Percentiles rank a stretch among this genome's conserved stretches.
phyloP scores from a whole-genome alignment of 2,113 vertebrate genomes.

The Saguinus imperator region DNA sequence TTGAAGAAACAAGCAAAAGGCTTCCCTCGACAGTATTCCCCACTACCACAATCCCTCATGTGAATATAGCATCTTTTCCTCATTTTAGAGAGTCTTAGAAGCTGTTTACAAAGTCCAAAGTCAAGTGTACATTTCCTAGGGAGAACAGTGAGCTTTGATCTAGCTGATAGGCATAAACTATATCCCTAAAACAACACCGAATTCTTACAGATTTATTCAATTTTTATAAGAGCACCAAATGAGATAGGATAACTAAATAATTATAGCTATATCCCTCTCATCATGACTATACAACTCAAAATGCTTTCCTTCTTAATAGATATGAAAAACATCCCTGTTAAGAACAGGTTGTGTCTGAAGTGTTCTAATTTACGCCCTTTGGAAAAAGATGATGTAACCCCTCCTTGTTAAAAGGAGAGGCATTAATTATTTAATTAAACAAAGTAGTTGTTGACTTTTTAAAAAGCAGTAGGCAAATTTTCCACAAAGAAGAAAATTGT shows the following conservation, averaged over 20 bases:
- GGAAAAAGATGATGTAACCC: constrained; percentile 11
- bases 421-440: constrained; percentile 69
- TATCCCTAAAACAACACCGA: not conserved
- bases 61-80: not conserved
- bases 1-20: not conserved
- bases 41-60: not conserved
- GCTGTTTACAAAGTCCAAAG: not conserved
- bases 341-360: constrained; percentile 59
- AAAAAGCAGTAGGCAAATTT: constrained; percentile 29
- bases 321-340: not conserved
- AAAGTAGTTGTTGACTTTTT: constrained; percentile 62
- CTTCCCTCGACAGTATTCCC: not conserved
- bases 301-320: constrained; percentile 37
- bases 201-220: not conserved
- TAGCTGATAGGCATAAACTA: not conserved
- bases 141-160: not conserved
- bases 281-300: not conserved
- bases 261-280: not conserved
- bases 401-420: constrained; percentile 14
- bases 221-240: not conserved
- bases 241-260: not conserved
- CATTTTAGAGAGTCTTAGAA: not conserved
- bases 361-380: constrained; percentile 59
- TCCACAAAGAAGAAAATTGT: constrained; percentile 36
- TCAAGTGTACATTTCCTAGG: not conserved